Evolutionary conservation across 30 jellyfish, hydroid and myxozoan genomes (phyloP).

Genomic region (Turritopsis rubra): DNA sequence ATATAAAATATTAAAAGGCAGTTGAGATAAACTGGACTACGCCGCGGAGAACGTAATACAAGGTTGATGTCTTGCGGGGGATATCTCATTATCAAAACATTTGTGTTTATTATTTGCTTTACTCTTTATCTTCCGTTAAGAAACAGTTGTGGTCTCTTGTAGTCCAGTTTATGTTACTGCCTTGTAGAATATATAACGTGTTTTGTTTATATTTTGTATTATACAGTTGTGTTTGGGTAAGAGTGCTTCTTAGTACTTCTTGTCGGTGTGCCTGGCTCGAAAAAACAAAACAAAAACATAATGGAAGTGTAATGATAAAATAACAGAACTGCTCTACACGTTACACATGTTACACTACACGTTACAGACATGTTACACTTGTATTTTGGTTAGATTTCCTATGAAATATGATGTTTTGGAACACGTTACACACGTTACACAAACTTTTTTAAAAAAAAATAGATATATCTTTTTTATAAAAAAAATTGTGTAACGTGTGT

Average conservation of each 20-base stretch:
- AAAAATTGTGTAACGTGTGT: not conserved
- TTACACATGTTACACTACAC: not conserved
- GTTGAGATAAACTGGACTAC: not conserved
- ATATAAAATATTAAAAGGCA: slow-evolving; percentile 19
- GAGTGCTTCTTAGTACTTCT: slow-evolving; percentile 13
- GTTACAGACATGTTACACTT: not conserved
- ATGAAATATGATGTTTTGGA: not conserved
- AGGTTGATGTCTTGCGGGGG: slow-evolving; percentile 16
- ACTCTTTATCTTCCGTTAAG: not conserved
- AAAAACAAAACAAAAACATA: not conserved
- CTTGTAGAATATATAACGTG: not conserved
- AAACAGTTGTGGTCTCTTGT: slow-evolving; percentile 16
- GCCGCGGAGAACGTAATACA: not conserved
- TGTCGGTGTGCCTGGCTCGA: slow-evolving; percentile 16
- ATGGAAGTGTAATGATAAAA: not conserved
- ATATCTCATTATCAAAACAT: slow-evolving; percentile 5
- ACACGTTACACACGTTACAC: not conserved
- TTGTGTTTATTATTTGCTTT: not conserved
- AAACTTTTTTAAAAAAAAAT: not conserved
- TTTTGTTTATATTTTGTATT: slow-evolving; percentile 6
- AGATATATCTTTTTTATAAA: not conserved
- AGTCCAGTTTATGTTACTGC: slow-evolving; percentile 8
- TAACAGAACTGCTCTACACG: not conserved
- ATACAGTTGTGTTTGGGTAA: not conserved
- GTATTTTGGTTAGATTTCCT: not conserved